A percentile compares a stretch with the other conserved stretches of the same genome.
Conservation (phyloP, 2,888 invertebrate genomes). For the Carabus problematicus region DNA sequence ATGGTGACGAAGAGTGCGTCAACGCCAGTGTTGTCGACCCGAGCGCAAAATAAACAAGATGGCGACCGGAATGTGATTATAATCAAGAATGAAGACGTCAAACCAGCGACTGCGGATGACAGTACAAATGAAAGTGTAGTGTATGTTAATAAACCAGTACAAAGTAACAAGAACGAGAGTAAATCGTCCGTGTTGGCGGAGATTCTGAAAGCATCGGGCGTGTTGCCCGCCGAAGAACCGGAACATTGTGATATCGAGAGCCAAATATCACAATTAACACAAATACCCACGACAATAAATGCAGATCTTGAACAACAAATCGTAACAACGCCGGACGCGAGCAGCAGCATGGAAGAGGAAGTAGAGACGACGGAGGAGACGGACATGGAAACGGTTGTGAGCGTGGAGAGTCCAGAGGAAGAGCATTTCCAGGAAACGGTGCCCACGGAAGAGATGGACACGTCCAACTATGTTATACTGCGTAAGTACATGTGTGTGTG, state of each 20-base stretch:
- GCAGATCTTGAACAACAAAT: background rate
- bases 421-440: conserved; percentile 23
- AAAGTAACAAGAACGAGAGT: conserved; percentile 18
- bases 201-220: conserved; percentile 48
- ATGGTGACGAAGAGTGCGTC: conserved; percentile 48
- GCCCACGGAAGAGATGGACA: conserved; percentile 18
- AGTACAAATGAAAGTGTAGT: conserved; percentile 20
- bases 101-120: conserved; percentile 1
- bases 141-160: conserved; percentile 7
- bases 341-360: background rate
- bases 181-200: conserved; percentile 48
- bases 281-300: conserved; percentile 42
- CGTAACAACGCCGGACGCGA: too few relatives aligned
- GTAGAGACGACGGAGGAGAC: conserved; percentile 6
- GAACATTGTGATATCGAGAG: conserved; percentile 47
- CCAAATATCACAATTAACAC: conserved; percentile 47
- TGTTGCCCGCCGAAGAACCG: conserved; percentile 43
- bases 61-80: conserved; percentile 16
- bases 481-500: conserved; percentile 19
- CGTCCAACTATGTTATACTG: conserved; percentile 29
- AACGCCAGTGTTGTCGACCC: conserved; percentile 46
- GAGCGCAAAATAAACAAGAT: conserved; percentile 43
- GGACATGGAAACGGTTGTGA: conserved; percentile 19
- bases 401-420: conserved; percentile 19
- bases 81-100: conserved; percentile 22